Base-by-base conservation (phyloP, 2,113 vertebrate species). In the Lathamus discolor region DNA sequence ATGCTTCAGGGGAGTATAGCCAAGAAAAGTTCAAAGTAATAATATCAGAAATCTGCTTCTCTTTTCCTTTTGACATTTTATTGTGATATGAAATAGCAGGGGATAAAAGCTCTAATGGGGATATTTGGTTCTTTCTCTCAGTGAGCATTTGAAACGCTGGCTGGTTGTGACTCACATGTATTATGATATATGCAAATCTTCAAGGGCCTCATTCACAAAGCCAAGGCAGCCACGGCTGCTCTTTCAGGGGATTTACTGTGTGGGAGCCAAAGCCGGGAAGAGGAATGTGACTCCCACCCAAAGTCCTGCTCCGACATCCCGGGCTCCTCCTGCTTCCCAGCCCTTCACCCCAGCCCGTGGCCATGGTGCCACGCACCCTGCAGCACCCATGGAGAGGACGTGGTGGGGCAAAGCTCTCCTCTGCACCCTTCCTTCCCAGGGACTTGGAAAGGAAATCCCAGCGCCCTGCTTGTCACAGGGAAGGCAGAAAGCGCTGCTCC, bases 11-110 rank as follows among this genome's bases (percentile, higher is more conserved):
- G 94, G 93, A 97, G 68, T 49, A 37, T 39, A 91, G 83, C 93
- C 87, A 93, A 96, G 95, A 95, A 97, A 97, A 97, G 97, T 97
- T 97, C 97, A 97, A 94, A 96, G 97, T 93, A 95, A 97, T 96
- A 92, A 97, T 95, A 96, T 96, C 93, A 95, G 83, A 96, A 96
- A 96, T 94, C 96, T 86, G 93, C 93, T 97, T 95, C 95, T 96
- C 93, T 97, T 88, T 96, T 95, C 88, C 90, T 95, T 95, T 88
- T 96, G 97, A 97, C 97, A 96, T 97, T 97, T 97, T 92, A 97
- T 96, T 96, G 94, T 95, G 96, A 94, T 91, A 77, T 20, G 86
- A 96, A 95, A 95, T 88, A 89, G 96, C 95, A 77, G 92, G 94
- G 82, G 95, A 92, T 88, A 91, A 89, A 96, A 90, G 81, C 83